These are phyloP conservation scores for Plutomurus gul DNA, from an alignment of 1,140 invertebrate species.

Conservation along the genomic window DNA sequence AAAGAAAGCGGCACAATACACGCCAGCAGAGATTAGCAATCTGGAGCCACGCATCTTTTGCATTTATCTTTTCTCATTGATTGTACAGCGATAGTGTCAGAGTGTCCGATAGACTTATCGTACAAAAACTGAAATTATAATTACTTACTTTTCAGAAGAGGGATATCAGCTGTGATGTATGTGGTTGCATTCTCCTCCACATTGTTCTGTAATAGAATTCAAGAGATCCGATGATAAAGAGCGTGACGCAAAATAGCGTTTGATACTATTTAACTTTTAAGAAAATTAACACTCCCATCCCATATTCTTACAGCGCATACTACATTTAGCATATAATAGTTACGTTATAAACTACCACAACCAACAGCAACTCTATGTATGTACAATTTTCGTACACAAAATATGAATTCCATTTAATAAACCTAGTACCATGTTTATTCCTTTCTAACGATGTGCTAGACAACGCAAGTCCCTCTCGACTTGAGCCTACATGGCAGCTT, in stretches of 20 bases:
- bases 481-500: too few relatives aligned
- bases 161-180: constrained; percentile 80
- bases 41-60: constrained; percentile 13
- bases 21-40: neutral
- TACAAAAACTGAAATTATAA: constrained; percentile 18
- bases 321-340: constrained; percentile 4
- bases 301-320: neutral
- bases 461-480: too few relatives aligned
- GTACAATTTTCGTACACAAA: too few relatives aligned
- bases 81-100: constrained; percentile 4
- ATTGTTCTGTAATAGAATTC: constrained; percentile 69
- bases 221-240: neutral
- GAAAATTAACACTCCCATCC: neutral
- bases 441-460: too few relatives aligned
- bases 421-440: too few relatives aligned
- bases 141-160: constrained; percentile 84
- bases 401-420: too few relatives aligned
- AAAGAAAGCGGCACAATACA: constrained; percentile 3
- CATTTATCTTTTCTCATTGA: constrained; percentile 11
- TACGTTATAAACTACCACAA: too few relatives aligned
- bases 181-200: constrained; percentile 80
- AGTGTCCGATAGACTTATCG: neutral
- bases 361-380: too few relatives aligned
- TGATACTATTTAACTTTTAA: neutral
- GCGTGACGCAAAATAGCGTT: neutral